These are phyloP conservation scores for Chrysodeixis includens DNA, from an alignment of 2,888 invertebrate species.

Conservation along the genomic window DNA sequence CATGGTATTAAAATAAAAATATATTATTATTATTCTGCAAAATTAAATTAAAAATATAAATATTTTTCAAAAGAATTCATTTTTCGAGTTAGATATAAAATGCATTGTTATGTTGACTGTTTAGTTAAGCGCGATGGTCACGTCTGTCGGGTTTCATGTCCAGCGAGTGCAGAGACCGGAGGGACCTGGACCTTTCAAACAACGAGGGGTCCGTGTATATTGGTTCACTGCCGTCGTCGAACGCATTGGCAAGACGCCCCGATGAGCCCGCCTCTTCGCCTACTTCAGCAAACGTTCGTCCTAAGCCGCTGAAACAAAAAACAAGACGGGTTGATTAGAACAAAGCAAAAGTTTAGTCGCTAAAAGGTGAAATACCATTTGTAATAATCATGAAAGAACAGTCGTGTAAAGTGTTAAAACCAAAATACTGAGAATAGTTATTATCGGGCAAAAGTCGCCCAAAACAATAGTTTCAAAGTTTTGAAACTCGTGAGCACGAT, in stretches of 20 bases:
- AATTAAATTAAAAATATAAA: conserved; percentile 30
- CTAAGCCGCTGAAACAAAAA: conserved; percentile 76
- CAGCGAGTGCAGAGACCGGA: conserved; percentile 91
- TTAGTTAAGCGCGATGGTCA: conserved; percentile 77
- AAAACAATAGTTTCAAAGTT: too few species aligned
- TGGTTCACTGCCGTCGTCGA: conserved; percentile 97
- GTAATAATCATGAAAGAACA: too few species aligned
- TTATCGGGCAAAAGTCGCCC: too few species aligned
- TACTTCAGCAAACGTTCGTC: conserved; percentile 81
- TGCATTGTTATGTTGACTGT: conserved; percentile 34
- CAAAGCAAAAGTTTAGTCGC: too few species aligned
- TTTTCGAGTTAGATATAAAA: conserved; percentile 51
- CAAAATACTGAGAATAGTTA: too few species aligned
- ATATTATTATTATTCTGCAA: conserved; percentile 21
- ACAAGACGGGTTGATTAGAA: too few species aligned
- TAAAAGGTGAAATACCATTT: too few species aligned
- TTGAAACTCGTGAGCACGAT: too few species aligned
- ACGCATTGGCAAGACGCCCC: conserved; percentile 87
- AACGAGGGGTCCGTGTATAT: conserved; percentile 97
- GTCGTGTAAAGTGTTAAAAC: too few species aligned
- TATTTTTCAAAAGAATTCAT: conserved; percentile 25
- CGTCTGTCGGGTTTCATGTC: conserved; percentile 87
- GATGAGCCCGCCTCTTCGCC: conserved; percentile 85
- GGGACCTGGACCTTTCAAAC: conserved; percentile 95
- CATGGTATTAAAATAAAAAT: conserved; percentile 60